Evolutionary conservation across 2,113 vertebrate species (phyloP).

Genomic region (Lepus timidus): DNA sequence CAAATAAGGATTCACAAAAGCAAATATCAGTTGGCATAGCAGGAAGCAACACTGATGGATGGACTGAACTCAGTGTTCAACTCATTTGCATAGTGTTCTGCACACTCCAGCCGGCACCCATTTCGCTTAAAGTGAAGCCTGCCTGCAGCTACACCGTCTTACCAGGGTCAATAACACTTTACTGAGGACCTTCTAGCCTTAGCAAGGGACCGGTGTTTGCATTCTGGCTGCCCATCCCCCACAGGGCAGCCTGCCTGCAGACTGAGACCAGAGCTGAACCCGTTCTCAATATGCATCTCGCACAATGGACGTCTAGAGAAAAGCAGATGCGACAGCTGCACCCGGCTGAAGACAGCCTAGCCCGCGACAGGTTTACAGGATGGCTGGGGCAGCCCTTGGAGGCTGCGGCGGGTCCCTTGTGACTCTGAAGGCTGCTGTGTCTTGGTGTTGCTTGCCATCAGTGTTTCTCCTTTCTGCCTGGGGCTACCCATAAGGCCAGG

Average conservation of each 20-base stretch:
- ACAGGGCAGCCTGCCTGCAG: background rate
- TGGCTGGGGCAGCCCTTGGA: background rate
- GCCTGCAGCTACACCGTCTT: conserved; percentile 20
- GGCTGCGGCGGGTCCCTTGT: background rate
- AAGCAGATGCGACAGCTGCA: conserved; percentile 13
- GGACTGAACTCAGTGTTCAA: background rate
- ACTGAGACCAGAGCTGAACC: background rate
- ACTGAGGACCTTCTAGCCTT: background rate
- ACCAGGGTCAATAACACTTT: conserved; percentile 2
- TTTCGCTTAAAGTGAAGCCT: conserved; percentile 38
- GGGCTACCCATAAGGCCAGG: background rate
- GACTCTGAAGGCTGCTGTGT: background rate
- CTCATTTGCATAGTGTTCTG: conserved; percentile 47
- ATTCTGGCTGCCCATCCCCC: background rate
- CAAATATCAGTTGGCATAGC: conserved; percentile 26
- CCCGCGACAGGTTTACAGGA: background rate
- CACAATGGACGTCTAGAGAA: background rate
- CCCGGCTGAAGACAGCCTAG: background rate
- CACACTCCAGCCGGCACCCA: background rate
- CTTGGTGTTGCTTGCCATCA: conserved; percentile 1
- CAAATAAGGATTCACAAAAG: background rate
- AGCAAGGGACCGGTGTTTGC: conserved; percentile 27
- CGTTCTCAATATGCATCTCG: background rate
- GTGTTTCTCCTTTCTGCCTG: background rate
- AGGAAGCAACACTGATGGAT: conserved; percentile 66